phyloP scores from a whole-genome alignment of 2,113 vertebrate species.

The Takifugu bimaculatus region DNA sequence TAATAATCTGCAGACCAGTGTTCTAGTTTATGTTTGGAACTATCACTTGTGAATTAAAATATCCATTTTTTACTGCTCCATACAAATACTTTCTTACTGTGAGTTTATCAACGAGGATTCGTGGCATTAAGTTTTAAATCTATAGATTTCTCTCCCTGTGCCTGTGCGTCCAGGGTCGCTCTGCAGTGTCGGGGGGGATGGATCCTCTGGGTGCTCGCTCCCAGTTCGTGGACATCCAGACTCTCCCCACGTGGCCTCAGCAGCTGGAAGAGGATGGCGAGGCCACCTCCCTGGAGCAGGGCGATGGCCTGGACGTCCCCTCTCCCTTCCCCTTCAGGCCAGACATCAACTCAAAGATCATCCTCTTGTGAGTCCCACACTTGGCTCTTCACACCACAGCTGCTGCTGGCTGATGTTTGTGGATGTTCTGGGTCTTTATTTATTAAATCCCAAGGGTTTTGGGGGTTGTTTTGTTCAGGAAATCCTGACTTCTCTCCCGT shows the following conservation, averaged over 20 bases:
- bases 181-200: conserved; percentile 70
- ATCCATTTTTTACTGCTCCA: too few species aligned
- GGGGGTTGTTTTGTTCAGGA: background rate
- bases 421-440: too few species aligned
- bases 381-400: background rate
- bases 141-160: too few species aligned
- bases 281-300: conserved; percentile 16
- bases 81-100: background rate
- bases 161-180: background rate
- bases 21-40: too few species aligned
- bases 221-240: conserved; percentile 88
- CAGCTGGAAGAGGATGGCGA: conserved; percentile 44
- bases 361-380: conserved; percentile 83
- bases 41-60: too few species aligned
- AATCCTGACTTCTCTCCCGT: background rate
- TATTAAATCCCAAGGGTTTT: too few species aligned
- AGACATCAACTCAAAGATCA: conserved; percentile 87
- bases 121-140: too few species aligned
- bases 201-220: conserved; percentile 97
- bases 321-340: conserved; percentile 89
- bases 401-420: background rate
- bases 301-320: conserved; percentile 52
- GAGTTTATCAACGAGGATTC: background rate
- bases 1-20: too few species aligned
- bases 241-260: conserved; percentile 81